Percentiles rank a stretch among this genome's conserved stretches.
phyloP scores from a whole-genome alignment of 2,113 vertebrate species.

The Onychorhynchus coronatus region DNA sequence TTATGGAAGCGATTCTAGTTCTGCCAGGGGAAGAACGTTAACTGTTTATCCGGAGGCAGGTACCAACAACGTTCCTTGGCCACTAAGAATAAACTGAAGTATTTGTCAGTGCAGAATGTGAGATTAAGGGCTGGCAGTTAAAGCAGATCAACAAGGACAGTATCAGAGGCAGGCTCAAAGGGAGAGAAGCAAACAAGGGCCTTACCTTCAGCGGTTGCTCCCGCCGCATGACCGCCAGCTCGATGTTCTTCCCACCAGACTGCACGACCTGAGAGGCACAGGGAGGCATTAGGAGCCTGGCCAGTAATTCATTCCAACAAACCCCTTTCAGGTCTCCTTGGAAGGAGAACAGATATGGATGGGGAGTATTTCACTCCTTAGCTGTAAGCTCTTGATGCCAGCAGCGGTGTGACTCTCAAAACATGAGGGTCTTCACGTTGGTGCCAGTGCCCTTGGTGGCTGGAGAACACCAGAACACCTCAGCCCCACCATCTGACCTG shows the following conservation, averaged over 20 bases:
- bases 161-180: not conserved
- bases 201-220: conserved; percentile 83
- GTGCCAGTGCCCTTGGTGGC: fast-evolving
- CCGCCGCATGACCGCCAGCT: conserved; percentile 82
- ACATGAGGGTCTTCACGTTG: not conserved
- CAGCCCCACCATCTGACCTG: not conserved
- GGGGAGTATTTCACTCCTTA: fast-evolving
- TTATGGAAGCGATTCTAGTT: not conserved
- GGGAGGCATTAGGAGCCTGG: not conserved
- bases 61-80: not conserved
- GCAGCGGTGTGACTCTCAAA: not conserved
- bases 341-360: fast-evolving
- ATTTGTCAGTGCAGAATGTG: not conserved
- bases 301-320: not conserved
- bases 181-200: not conserved
- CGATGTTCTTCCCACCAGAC: conserved; percentile 84
- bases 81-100: not conserved
- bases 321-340: not conserved
- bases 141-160: not conserved
- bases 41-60: not conserved
- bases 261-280: conserved; percentile 78
- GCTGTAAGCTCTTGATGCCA: not conserved
- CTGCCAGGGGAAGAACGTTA: fast-evolving
- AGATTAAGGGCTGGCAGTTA: not conserved
- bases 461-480: not conserved